Evolutionary conservation across 2,888 invertebrate genomes (phyloP).

Genomic region (Andrena bucephala): DNA sequence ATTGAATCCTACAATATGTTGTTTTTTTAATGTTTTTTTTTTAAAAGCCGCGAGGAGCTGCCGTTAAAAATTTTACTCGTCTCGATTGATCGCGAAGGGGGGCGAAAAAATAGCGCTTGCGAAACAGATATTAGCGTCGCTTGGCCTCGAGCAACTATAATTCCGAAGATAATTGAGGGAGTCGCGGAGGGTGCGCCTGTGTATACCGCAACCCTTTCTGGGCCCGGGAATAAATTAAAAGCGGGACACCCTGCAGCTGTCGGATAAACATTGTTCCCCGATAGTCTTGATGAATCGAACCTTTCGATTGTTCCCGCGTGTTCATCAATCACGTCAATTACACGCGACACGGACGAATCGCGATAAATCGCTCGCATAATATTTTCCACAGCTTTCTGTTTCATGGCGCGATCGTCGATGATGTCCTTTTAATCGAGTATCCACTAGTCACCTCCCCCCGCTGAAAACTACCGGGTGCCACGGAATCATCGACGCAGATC

Average conservation of each 20-base stretch:
- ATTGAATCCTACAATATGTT: no score
- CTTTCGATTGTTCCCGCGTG: constrained; percentile 56
- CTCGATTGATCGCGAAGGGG: neutral
- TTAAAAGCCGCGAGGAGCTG: neutral
- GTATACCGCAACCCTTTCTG: constrained; percentile 4
- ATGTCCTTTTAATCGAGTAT: constrained; percentile 14
- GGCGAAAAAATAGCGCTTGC: neutral
- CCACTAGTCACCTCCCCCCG: neutral
- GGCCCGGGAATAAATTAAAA: constrained; percentile 58
- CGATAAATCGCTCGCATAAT: constrained; percentile 53
- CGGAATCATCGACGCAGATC: neutral
- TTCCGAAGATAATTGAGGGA: constrained; percentile 32
- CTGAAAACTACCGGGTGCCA: neutral
- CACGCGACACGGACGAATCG: constrained; percentile 61
- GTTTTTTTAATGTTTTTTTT: no score
- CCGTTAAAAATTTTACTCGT: neutral
- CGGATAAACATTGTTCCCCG: constrained; percentile 56
- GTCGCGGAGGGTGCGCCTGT: neutral
- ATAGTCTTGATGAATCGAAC: constrained; percentile 67
- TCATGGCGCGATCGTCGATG: neutral
- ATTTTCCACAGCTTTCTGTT: constrained; percentile 22
- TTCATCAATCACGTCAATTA: constrained; percentile 75
- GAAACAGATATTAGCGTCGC: constrained; percentile 14
- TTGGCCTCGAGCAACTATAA: neutral
- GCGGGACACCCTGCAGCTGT: constrained; percentile 55